These are phyloP conservation scores for Taenioides sp. DNA, from an alignment of 2,797 vertebrate species.

Conservation along the genomic window DNA sequence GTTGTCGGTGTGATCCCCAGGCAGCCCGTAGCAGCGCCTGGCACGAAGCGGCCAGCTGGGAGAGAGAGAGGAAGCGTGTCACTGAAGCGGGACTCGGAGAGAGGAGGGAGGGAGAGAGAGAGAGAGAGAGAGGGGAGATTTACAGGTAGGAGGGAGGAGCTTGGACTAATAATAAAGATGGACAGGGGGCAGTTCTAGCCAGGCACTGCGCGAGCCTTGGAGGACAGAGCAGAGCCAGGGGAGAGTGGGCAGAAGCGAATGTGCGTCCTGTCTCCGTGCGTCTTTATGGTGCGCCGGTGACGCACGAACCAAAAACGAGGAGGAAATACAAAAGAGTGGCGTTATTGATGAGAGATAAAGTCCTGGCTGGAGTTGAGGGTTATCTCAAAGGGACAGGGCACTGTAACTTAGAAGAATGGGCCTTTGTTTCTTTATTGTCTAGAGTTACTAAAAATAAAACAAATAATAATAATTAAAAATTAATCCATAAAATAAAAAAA, in stretches of 20 bases:
- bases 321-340: not conserved
- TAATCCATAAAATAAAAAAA: too few relatives aligned
- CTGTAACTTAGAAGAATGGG: too few relatives aligned
- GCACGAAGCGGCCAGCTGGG: constrained; percentile 63
- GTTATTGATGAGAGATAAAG: not conserved
- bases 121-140: constrained; percentile 68
- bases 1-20: not conserved
- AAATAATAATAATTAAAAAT: too few relatives aligned
- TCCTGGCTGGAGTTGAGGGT: too few relatives aligned
- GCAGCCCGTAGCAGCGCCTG: constrained; percentile 41
- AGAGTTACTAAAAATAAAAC: too few relatives aligned
- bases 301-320: constrained; percentile 43
- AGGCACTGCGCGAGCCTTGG: too few relatives aligned
- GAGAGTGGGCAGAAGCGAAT: constrained; percentile 10
- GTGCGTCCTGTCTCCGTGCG: constrained; percentile 33
- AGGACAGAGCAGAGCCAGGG: constrained; percentile 19
- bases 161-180: constrained; percentile 70
- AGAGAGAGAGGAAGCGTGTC: constrained; percentile 40
- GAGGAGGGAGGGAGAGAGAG: constrained; percentile 45
- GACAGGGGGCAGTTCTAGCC: constrained; percentile 48
- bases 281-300: constrained; percentile 52
- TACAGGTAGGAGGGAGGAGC: constrained; percentile 81
- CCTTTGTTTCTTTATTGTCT: too few relatives aligned
- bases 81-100: constrained; percentile 47
- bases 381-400: too few relatives aligned